Conservation (phyloP, 2,797 vertebrate genomes). For the Podarcis siculus region DNA sequence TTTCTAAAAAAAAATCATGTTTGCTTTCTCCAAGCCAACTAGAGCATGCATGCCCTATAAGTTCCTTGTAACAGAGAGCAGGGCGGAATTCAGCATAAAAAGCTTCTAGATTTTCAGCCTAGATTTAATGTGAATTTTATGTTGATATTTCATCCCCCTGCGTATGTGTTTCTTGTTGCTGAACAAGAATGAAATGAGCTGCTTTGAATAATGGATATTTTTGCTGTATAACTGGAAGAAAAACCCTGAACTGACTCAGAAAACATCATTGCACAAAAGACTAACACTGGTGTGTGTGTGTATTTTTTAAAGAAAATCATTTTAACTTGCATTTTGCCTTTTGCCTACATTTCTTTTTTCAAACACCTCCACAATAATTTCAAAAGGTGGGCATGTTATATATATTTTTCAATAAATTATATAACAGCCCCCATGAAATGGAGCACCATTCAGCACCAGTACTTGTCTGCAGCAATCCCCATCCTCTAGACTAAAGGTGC, state of each 20-base stretch:
- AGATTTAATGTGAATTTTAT: background rate
- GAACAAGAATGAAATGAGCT: background rate
- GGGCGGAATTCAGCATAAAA: background rate
- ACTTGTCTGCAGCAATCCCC: background rate
- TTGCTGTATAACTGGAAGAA: background rate
- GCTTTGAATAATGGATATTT: constrained; percentile 2
- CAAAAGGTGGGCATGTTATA: too few relatives aligned
- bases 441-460: background rate
- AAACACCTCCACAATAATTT: too few relatives aligned
- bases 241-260: background rate
- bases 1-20: constrained; percentile 4
- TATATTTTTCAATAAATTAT: background rate
- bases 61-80: background rate
- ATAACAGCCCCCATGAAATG: background rate
- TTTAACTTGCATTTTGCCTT: too few relatives aligned
- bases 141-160: background rate
- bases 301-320: too few relatives aligned
- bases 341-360: too few relatives aligned
- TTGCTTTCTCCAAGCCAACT: constrained; percentile 35
- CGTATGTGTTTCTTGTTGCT: background rate
- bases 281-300: too few relatives aligned
- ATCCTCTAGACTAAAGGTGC: background rate
- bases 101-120: background rate
- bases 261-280: background rate
- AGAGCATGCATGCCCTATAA: background rate